Conservation (phyloP, 2,888 invertebrate species). For the Mesorhabditis belari region DNA sequence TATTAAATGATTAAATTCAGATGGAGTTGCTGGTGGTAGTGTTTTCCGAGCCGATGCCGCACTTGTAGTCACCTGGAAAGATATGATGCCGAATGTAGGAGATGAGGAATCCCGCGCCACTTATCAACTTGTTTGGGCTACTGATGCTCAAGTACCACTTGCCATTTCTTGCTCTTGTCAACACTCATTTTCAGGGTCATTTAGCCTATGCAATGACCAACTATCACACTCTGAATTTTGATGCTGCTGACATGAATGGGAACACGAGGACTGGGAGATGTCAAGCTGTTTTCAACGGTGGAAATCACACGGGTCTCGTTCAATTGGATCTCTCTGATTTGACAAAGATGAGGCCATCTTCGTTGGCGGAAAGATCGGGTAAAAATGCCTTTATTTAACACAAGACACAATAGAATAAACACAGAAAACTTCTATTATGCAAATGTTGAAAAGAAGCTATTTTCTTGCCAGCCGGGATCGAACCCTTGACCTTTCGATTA, state of each 20-base stretch:
- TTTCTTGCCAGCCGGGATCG: too few species aligned
- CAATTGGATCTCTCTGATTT: conserved; percentile 17
- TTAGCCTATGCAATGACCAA: conserved; percentile 89
- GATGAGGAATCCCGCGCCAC: conserved; percentile 61
- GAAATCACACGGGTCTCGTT: conserved; percentile 36
- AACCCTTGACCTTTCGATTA: too few species aligned
- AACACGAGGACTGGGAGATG: conserved; percentile 25
- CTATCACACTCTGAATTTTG: conserved; percentile 82
- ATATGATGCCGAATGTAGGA: conserved; percentile 63
- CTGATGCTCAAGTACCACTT: conserved; percentile 75
- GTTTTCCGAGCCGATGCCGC: conserved; percentile 82
- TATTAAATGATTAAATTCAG: conserved; percentile 35
- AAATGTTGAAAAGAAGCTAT: too few species aligned
- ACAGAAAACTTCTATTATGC: too few species aligned
- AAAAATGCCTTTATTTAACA: not conserved
- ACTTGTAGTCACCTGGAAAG: conserved; percentile 85
- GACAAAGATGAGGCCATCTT: conserved; percentile 15
- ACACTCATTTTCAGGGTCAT: conserved; percentile 66
- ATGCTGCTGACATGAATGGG: conserved; percentile 59
- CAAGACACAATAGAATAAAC: too few species aligned
- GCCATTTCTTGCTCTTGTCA: not conserved
- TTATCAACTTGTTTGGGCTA: conserved; percentile 54
- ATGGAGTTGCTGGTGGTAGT: conserved; percentile 78
- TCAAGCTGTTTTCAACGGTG: conserved; percentile 36
- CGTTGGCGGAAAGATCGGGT: conserved; percentile 15